Evolutionary conservation across 2,113 vertebrate species (phyloP), one percentile per base, ranked within the genome.

Genomic region (Xenotilapia flavipinnis): DNA sequence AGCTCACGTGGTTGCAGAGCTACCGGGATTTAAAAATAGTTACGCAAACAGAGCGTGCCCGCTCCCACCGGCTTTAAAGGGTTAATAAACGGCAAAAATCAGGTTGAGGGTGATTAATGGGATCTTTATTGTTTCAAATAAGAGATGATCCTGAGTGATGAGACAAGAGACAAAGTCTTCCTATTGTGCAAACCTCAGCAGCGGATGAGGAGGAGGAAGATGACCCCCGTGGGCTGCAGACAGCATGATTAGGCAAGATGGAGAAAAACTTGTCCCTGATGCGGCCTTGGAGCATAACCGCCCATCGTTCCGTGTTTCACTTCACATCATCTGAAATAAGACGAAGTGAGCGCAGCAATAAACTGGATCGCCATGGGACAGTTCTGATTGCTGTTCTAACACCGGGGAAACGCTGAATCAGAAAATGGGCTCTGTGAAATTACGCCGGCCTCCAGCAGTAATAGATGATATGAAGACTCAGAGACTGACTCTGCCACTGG

Each of bases 301-400:
- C 84, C 36, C 51, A 31, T 80, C 70, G 70, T 33, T 79, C 70
- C 10, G 5, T 38, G 65, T 73, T 89, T 88, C 83, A 79, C 77
- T 62, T 75, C 65, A 89, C 83, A 80, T 88, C 84, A 40, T 84
- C 75, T 56, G 87, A 93, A 93, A 89, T 89, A 89, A 90, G 83
- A 90, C 12, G 6, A 47, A 60, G 81, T 4, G 19, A 90, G 62
- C 1, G 36, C 86, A 91, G 89, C 90, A 83, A 91, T 92, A 91
- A 90, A 87, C 49, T 23, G 9, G 12, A 83, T 73, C 38, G 83
- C 93, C 33, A 40, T 82, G 87, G 89, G 90, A 91, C 89, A 81
- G 47, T 55, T 81, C 62, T 86, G 89, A 94, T 89, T 92, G 88
- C 89, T 93, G 93, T 90, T 89, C 82, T 84, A 83, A 88, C 70